Conservation (phyloP, 2,113 vertebrate genomes). For the Periophthalmus modestus region DNA sequence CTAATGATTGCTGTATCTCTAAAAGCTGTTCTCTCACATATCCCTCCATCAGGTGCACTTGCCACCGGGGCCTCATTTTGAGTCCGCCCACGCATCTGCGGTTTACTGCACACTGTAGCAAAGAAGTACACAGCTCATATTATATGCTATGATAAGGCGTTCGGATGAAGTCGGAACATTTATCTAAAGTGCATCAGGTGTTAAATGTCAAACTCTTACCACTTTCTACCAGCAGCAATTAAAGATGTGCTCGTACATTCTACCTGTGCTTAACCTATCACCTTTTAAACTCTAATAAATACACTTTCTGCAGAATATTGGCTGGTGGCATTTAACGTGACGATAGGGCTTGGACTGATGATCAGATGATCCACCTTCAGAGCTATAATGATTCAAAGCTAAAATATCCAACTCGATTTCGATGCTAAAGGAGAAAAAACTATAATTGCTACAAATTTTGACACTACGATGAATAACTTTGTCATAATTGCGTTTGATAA, state of each 20-base stretch:
- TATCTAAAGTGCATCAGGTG: not conserved
- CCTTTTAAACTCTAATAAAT: not conserved
- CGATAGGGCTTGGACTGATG: no score
- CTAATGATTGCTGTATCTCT: slow-evolving; percentile 50
- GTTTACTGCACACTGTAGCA: slow-evolving; percentile 6
- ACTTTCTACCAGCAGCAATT: slow-evolving; percentile 8
- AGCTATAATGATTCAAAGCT: no score
- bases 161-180: not conserved
- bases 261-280: not conserved
- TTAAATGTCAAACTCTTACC: not conserved
- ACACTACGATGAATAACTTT: no score
- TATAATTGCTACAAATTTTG: no score
- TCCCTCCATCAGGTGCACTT: slow-evolving; percentile 50
- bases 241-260: not conserved
- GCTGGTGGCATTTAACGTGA: no score
- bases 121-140: not conserved
- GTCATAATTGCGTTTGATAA: no score
- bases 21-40: slow-evolving; percentile 36
- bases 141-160: not conserved
- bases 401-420: no score
- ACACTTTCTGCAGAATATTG: not conserved
- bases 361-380: no score
- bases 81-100: slow-evolving; percentile 24
- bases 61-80: slow-evolving; percentile 34
- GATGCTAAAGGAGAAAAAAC: no score